phyloP scores from a whole-genome alignment of 2,113 vertebrate species.

The Pseudonaja textilis region DNA sequence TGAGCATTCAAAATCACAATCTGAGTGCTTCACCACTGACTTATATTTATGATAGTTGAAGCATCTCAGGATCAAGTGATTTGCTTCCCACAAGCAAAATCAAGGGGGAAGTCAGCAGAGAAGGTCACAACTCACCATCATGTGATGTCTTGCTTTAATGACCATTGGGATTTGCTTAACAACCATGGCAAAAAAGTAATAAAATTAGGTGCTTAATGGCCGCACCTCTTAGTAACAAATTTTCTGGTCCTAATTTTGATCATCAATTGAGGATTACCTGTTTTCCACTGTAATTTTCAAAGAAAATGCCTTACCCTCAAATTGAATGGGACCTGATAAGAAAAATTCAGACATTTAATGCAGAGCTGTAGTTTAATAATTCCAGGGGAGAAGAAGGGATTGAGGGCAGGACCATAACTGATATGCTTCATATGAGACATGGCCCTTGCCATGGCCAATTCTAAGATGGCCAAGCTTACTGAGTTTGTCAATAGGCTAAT shows the following conservation, averaged over 20 bases:
- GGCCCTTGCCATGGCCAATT: background rate
- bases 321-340: background rate
- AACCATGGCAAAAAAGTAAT: background rate
- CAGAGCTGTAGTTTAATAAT: background rate
- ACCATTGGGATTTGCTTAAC: background rate
- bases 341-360: background rate
- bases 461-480: background rate
- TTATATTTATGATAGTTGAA: background rate
- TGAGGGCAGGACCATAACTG: background rate
- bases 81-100: background rate
- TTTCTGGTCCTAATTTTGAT: background rate
- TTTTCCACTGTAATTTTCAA: background rate
- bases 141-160: background rate
- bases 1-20: background rate
- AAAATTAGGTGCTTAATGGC: background rate
- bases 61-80: background rate
- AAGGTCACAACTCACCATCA: background rate
- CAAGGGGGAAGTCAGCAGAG: background rate
- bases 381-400: background rate
- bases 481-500: background rate
- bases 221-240: background rate
- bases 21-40: background rate
- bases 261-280: background rate
- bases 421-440: background rate
- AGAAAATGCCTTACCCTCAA: background rate